Evolutionary conservation across 2,888 invertebrate species (phyloP), one percentile per base, ranked within the genome.

Genomic region (Luffia ferchaultella): DNA sequence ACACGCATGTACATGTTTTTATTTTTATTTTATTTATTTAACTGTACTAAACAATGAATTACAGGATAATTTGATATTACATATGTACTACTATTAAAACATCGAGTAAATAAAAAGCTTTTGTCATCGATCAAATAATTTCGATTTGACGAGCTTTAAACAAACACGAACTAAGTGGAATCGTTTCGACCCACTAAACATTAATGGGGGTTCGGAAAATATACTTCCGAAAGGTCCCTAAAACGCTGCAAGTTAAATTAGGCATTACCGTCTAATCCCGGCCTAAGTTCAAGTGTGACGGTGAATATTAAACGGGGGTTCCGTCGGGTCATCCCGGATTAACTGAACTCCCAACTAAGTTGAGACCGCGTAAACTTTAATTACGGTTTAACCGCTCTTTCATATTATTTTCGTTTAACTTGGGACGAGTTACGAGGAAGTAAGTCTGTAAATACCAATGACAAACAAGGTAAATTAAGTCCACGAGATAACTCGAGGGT

Each of bases 231-330:
- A 30, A 12, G 30, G 5, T 30, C 12, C 30, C 30, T 3, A 12
- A 30, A 30, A 3, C 30, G 30, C 3, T 30, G 30, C 5, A 3
- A 3, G 30, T 30, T 30, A 30, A 30, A 30, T 30, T 30, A 63
- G 65, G 65, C 64, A 70, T 72, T 70, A 71, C 63, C 59, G 54
- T 53, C 60, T 75, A 74, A 76, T 74, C 75, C 70, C 48, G 52
- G 67, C 65, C 64, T 69, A 63, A 72, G 63, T 68, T 67, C 65
- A 67, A 73, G 71, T 73, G 74, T 75, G 74, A 74, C 72, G 65
- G 62, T 62, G 74, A 76, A 76, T 76, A 75, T 74, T 74, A 75
- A 75, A 65, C 68, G 64, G 64, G n/a, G 68, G 64, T 64, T 66
- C 63, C 59, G 58, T 60, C 64, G 70, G 73, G 71, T 71, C 73